These are phyloP conservation scores for Leuciscus idus DNA, from an alignment of 2,113 vertebrate genomes.

Conservation along the genomic window DNA sequence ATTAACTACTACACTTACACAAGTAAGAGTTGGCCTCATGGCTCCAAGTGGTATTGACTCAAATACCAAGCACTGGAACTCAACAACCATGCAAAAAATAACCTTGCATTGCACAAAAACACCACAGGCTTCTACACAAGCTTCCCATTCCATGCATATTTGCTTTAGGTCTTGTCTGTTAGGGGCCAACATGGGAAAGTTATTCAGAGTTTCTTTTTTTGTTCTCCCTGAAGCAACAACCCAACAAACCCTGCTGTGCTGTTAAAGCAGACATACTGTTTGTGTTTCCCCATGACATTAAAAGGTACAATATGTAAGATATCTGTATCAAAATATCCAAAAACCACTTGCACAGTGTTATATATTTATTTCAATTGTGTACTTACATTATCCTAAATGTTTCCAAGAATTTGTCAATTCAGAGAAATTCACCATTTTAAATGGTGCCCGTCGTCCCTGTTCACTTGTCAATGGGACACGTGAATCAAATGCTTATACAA, in stretches of 20 bases:
- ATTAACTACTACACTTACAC: constrained; percentile 5
- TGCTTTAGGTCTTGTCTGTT: background rate
- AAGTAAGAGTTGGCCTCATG: background rate
- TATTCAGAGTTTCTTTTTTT: background rate
- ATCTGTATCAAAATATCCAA: too few species aligned
- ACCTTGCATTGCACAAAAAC: constrained; percentile 2
- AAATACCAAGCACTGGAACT: constrained; percentile 20
- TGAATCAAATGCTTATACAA: too few species aligned
- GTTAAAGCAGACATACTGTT: background rate
- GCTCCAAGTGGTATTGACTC: background rate
- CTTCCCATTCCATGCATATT: constrained; percentile 2
- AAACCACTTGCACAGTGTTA: too few species aligned
- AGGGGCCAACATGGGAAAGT: background rate
- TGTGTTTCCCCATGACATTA: background rate
- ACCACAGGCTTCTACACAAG: background rate
- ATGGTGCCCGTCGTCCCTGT: too few species aligned
- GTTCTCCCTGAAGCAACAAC: background rate
- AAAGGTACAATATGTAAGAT: too few species aligned
- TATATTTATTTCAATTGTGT: too few species aligned
- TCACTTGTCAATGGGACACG: too few species aligned
- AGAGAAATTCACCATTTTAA: too few species aligned
- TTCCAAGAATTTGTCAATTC: too few species aligned
- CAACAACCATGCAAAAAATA: background rate
- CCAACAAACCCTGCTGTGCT: background rate
- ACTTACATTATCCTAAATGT: too few species aligned